Evolutionary conservation across 2,888 invertebrate species (phyloP).

Genomic region (Pollenia angustigena): DNA sequence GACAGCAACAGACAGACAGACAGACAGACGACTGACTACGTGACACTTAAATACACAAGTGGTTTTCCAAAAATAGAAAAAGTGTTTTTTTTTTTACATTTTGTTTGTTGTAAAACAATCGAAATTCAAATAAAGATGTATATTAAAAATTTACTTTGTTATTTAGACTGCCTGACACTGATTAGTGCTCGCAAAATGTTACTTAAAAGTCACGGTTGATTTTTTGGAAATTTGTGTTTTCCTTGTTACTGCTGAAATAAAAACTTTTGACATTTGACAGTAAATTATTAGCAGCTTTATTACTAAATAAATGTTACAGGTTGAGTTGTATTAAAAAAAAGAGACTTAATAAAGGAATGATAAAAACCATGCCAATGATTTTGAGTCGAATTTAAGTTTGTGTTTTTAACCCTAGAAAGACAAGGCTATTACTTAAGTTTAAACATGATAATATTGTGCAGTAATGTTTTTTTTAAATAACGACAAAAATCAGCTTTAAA

Average conservation of each 20-base stretch:
- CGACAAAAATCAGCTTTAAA: neutral
- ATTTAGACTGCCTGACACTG: conserved; percentile 50
- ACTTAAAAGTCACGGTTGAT: conserved; percentile 59
- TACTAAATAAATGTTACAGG: neutral
- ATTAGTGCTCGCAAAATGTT: conserved; percentile 57
- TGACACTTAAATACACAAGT: conserved; percentile 35
- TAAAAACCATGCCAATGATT: neutral
- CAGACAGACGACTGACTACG: conserved; percentile 14
- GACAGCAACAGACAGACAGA: conserved; percentile 31
- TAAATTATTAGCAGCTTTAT: conserved; percentile 69
- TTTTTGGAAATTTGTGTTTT: conserved; percentile 34
- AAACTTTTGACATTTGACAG: conserved; percentile 73
- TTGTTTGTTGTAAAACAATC: conserved; percentile 34
- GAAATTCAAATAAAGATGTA: conserved; percentile 32
- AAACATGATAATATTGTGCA: too few species aligned
- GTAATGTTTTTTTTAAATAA: neutral
- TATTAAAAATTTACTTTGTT: conserved; percentile 23
- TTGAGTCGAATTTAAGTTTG: conserved; percentile 13
- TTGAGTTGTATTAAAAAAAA: neutral
- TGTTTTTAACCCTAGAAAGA: too few species aligned
- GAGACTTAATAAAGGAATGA: neutral
- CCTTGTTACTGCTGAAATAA: conserved; percentile 24
- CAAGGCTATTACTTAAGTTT: too few species aligned
- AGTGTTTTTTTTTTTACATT: conserved; percentile 26
- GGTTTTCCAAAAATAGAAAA: conserved; percentile 32